Evolutionary conservation across 2,888 invertebrate genomes (phyloP), one percentile per base, ranked within the genome.

Genomic region (Synanthedon andrenaeformis): DNA sequence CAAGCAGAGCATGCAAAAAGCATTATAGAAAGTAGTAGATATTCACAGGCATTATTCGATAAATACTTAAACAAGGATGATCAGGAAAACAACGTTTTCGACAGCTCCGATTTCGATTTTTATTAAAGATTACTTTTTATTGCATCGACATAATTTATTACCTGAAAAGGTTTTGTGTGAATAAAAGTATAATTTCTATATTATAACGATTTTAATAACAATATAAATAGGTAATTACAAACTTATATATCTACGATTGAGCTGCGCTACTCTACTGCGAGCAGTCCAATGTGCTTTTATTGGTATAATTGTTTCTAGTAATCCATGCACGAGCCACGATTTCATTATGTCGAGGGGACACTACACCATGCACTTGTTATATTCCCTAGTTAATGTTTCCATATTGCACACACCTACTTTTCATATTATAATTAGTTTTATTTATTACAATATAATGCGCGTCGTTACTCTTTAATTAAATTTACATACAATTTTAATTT

Each of bases 151-250:
- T 35, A 35, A 35, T 3, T 35, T 8, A 35, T 35, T 35, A 35
- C 35, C 10, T 35, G 35, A 35, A 35, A 35, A 10, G 35, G 35
- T 8, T 35, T 35, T 35, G 10, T 10, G 10, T 17, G 51, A 55
- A 59, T 56, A 52, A 62, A 62, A 67, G 66, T 71, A 54, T 35
- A 51, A 58, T 66, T 63, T 73, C 79, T 84, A 84, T 82, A 74
- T 81, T 67, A 82, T 85, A 87, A 87, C 87, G 78, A 75, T 87
- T 87, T 87, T 87, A 86, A 84, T 87, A 87, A 87, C 87, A 87
- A 86, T 86, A 86, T 85, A 85, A 86, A 87, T 83, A 82, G 77
- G 69, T 82, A 85, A 81, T 85, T 85, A 85, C 81, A 86, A 87
- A 86, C 82, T 82, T 84, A 85, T 73, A 72, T 64, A 59, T 69